Conservation (phyloP, 2,888 invertebrate genomes). For the Acronicta alni region DNA sequence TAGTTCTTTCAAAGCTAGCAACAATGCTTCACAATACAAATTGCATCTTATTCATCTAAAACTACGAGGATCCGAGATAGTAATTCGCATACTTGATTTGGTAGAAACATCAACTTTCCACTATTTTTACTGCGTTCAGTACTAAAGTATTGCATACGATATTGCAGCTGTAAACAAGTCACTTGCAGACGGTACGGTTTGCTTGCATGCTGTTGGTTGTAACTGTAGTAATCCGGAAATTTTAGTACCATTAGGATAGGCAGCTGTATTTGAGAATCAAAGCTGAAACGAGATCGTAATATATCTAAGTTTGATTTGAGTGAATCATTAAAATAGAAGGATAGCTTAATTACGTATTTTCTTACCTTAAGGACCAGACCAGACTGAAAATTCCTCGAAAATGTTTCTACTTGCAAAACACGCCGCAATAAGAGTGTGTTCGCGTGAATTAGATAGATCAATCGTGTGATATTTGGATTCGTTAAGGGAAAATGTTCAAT, state of each 20-base stretch:
- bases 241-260: constrained; percentile 19
- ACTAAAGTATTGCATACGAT: constrained; percentile 49
- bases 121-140: constrained; percentile 66
- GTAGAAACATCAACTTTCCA: constrained; percentile 67
- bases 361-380: neutral
- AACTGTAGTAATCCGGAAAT: constrained; percentile 21
- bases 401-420: no score
- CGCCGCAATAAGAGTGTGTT: no score
- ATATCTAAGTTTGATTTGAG: constrained; percentile 11
- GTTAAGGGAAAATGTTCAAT: no score
- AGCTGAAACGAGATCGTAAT: constrained; percentile 7
- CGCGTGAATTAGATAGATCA: no score
- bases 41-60: constrained; percentile 47
- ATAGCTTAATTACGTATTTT: constrained; percentile 12
- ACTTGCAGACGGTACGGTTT: constrained; percentile 17
- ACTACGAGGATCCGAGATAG: constrained; percentile 42
- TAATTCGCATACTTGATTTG: constrained; percentile 67
- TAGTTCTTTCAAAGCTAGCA: constrained; percentile 21
- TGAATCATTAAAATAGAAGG: constrained; percentile 6
- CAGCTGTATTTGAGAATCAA: constrained; percentile 23
- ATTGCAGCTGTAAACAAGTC: constrained; percentile 45
- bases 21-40: constrained; percentile 26
- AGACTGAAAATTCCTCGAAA: neutral
- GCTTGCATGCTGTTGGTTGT: constrained; percentile 17
- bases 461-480: no score